These are phyloP conservation scores for Tiphia femorata DNA, from an alignment of 2,888 invertebrate species.

Conservation along the genomic window DNA sequence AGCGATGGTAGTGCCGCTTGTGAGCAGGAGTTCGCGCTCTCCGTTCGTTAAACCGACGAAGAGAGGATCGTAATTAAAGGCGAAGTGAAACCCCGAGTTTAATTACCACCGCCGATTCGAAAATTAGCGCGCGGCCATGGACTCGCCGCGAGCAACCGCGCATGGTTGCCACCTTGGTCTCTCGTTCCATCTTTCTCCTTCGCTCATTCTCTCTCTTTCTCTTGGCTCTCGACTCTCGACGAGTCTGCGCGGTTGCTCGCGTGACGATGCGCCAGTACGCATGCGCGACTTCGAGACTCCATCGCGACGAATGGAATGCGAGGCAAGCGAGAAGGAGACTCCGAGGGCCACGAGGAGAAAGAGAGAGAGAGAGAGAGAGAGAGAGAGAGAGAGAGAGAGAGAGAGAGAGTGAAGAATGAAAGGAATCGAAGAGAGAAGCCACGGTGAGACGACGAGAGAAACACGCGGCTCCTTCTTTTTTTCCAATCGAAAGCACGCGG, in stretches of 20 bases:
- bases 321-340: conserved; percentile 4
- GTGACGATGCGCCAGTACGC: background rate
- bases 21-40: background rate
- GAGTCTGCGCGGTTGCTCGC: background rate
- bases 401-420: background rate
- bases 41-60: too few species aligned
- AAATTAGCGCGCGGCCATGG: background rate
- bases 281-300: too few species aligned
- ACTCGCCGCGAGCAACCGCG: too few species aligned
- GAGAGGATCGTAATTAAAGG: background rate
- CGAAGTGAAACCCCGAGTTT: conserved; percentile 7
- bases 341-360: too few species aligned
- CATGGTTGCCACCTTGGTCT: background rate
- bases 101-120: conserved; percentile 10
- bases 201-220: too few species aligned
- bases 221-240: background rate
- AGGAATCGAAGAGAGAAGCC: background rate
- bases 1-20: background rate
- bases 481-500: too few species aligned
- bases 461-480: background rate
- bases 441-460: background rate
- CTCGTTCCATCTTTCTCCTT: too few species aligned
- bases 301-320: too few species aligned
- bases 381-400: background rate
- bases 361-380: background rate